Percentiles rank a stretch among this genome's conserved stretches.
These are phyloP conservation scores for Theretra japonica DNA, from an alignment of 2,888 invertebrate genomes.

Conservation along the genomic window DNA sequence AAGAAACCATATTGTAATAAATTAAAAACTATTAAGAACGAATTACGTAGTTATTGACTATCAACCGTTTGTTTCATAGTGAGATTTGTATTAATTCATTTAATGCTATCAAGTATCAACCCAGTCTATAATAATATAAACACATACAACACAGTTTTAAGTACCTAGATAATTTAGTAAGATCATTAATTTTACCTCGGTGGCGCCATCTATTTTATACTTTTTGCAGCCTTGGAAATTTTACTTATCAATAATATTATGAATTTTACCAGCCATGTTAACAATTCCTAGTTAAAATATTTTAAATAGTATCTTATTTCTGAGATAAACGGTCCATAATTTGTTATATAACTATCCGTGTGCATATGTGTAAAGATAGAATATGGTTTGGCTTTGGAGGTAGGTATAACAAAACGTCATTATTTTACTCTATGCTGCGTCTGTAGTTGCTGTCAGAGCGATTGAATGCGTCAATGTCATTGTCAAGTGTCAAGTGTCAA, in stretches of 20 bases:
- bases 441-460: not conserved
- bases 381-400: not conserved
- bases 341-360: not conserved
- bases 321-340: too few species aligned
- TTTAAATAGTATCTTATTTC: not conserved
- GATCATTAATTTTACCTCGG: not conserved
- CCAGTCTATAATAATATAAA: too few species aligned
- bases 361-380: not conserved
- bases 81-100: too few species aligned
- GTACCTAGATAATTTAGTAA: too few species aligned
- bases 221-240: not conserved
- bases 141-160: too few species aligned
- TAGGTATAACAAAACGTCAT: not conserved
- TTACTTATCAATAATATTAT: not conserved
- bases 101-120: too few species aligned
- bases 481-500: constrained; percentile 11
- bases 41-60: too few species aligned
- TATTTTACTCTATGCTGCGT: not conserved
- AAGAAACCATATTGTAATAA: too few species aligned
- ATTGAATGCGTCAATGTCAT: constrained; percentile 13
- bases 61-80: too few species aligned
- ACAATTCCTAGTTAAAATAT: not conserved
- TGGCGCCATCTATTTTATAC: not conserved
- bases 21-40: too few species aligned
- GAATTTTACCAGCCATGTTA: too few species aligned